Conservation (phyloP, 2,888 invertebrate genomes). For the Alloplasta piceator region DNA sequence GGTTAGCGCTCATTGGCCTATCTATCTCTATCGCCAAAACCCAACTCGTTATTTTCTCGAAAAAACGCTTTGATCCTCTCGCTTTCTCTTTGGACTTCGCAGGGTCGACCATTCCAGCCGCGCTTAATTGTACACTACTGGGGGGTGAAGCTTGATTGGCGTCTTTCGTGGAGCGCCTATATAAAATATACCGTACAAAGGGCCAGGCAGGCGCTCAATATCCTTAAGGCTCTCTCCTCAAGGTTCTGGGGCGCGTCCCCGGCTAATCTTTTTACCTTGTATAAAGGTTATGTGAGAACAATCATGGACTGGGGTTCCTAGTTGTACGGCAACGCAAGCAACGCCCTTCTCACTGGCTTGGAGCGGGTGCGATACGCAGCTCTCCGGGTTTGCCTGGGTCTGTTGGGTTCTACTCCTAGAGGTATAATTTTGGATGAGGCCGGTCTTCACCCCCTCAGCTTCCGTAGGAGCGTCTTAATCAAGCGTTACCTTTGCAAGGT, state of each 20-base stretch:
- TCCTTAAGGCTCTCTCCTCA: conserved; percentile 12
- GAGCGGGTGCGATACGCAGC: conserved; percentile 26
- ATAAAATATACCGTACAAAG: neutral
- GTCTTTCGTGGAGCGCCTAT: conserved; percentile 7
- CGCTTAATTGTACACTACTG: conserved; percentile 4
- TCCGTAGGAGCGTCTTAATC: neutral
- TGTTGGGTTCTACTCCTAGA: conserved; percentile 39
- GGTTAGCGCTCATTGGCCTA: neutral
- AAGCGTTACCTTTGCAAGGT: too few relatives aligned
- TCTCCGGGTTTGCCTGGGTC: conserved; percentile 32
- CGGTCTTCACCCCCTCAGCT: conserved; percentile 9
- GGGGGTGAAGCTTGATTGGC: conserved; percentile 6
- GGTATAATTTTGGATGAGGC: conserved; percentile 26
- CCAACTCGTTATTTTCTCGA: conserved; percentile 17
- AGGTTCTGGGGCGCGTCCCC: conserved; percentile 6
- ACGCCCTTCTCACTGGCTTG: neutral
- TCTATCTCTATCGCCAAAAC: neutral
- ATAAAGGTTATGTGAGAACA: conserved; percentile 29
- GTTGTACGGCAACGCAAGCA: conserved; percentile 7
- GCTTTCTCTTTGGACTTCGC: neutral
- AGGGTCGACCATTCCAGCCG: neutral
- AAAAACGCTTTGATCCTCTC: neutral
- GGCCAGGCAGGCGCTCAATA: neutral
- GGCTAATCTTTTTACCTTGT: neutral
- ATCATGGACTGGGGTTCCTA: conserved; percentile 39